A percentile compares a stretch with the other conserved stretches of the same genome.
Evolutionary conservation across 2,888 invertebrate species (phyloP).

Genomic region (Eumacrocentrus americanus): DNA sequence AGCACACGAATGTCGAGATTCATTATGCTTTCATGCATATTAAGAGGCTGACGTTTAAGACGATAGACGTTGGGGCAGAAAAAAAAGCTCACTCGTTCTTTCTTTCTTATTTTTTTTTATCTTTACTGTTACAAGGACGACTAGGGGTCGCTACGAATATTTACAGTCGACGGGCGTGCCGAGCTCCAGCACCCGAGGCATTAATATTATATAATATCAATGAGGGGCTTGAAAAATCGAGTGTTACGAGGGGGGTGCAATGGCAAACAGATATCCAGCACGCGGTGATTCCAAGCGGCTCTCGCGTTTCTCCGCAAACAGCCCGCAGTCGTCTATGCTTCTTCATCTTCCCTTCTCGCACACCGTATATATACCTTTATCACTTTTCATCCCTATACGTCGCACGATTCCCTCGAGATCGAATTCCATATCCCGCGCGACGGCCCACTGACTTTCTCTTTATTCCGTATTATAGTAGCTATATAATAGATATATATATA

Average conservation of each 20-base stretch:
- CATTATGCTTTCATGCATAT: conserved; percentile 22
- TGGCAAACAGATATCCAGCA: conserved; percentile 40
- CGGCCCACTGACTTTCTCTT: conserved; percentile 5
- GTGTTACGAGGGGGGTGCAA: conserved; percentile 38
- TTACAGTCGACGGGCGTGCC: conserved; percentile 51
- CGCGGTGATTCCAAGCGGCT: conserved; percentile 43
- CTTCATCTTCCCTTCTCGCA: conserved; percentile 5
- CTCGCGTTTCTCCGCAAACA: conserved; percentile 60
- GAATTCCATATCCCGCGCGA: conserved; percentile 23
- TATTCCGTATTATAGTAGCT: neutral
- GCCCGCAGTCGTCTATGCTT: conserved; percentile 31
- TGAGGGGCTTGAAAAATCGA: conserved; percentile 42
- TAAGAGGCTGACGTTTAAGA: conserved; percentile 23
- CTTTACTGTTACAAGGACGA: too few species aligned
- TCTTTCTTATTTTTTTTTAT: too few species aligned
- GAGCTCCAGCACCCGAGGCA: conserved; percentile 49
- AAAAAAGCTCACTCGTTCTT: too few species aligned
- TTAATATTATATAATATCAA: conserved; percentile 56
- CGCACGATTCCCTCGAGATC: conserved; percentile 29
- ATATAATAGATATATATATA: conserved; percentile 17
- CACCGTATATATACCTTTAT: conserved; percentile 32
- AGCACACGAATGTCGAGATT: conserved; percentile 27
- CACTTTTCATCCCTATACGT: conserved; percentile 38
- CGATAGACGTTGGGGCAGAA: conserved; percentile 14
- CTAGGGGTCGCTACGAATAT: conserved; percentile 36